phyloP scores from a whole-genome alignment of 2,888 invertebrate species.

The Hesperia comma region DNA sequence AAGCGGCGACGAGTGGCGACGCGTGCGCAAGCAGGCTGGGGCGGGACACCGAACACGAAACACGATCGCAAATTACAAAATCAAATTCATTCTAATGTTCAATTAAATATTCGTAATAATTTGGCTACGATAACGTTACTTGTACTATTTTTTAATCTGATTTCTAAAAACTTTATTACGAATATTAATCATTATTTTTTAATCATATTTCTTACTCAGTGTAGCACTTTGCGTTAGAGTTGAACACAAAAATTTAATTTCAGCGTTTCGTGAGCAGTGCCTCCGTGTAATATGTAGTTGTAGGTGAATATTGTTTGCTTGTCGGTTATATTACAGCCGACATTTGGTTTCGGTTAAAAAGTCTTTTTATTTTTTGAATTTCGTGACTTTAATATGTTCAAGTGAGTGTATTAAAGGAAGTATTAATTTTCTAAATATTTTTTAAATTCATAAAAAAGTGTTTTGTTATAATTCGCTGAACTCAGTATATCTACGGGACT shows the following conservation, averaged over 20 bases:
- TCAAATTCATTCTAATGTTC: no score
- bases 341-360: neutral
- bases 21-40: slow-evolving; percentile 48
- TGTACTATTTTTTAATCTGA: neutral
- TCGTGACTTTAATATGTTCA: no score
- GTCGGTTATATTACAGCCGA: slow-evolving; percentile 19
- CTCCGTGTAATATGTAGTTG: slow-evolving; percentile 7
- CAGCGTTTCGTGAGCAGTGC: slow-evolving; percentile 2
- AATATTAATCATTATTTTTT: no score
- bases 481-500: no score
- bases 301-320: neutral
- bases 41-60: slow-evolving; percentile 38
- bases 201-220: no score
- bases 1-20: slow-evolving; percentile 77
- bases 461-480: no score
- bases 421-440: no score
- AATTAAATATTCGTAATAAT: no score
- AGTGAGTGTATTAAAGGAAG: no score
- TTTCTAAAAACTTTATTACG: slow-evolving; percentile 25
- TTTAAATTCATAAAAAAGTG: no score
- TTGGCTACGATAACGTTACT: no score
- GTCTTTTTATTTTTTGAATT: neutral
- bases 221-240: no score
- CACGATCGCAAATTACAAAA: neutral
- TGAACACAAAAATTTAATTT: slow-evolving; percentile 15